phyloP scores from a whole-genome alignment of 2,113 vertebrate genomes.

The Hypanus sabinus region DNA sequence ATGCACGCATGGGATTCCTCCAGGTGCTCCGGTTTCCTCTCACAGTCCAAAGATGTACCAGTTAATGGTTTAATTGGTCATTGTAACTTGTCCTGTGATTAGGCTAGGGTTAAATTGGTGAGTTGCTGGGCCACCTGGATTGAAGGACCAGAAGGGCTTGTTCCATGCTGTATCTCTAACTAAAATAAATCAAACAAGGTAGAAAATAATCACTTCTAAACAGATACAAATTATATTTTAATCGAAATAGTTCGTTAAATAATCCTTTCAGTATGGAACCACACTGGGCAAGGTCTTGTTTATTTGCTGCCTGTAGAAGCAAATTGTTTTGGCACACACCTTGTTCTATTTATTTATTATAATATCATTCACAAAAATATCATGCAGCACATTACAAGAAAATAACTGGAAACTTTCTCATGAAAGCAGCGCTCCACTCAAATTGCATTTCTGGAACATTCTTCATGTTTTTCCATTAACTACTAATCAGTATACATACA shows the following conservation, averaged over 20 bases:
- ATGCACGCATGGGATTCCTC: too few relatives aligned
- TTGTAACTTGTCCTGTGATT: too few relatives aligned
- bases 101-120: too few relatives aligned
- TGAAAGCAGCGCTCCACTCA: neutral
- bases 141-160: too few relatives aligned
- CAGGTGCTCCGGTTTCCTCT: too few relatives aligned
- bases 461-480: neutral
- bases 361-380: neutral
- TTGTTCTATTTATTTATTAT: neutral
- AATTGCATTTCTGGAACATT: neutral
- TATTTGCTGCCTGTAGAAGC: neutral
- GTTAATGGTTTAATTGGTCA: too few relatives aligned
- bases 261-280: neutral
- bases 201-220: too few relatives aligned
- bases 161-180: too few relatives aligned
- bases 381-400: neutral
- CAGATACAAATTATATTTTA: too few relatives aligned
- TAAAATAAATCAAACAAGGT: too few relatives aligned
- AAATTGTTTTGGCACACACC: neutral
- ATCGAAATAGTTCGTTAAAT: neutral
- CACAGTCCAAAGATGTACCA: too few relatives aligned
- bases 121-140: too few relatives aligned
- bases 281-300: neutral
- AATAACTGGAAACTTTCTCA: neutral
- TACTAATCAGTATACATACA: neutral